Conservation (phyloP, 2,113 vertebrate species). For the Bubalus kerabau region DNA sequence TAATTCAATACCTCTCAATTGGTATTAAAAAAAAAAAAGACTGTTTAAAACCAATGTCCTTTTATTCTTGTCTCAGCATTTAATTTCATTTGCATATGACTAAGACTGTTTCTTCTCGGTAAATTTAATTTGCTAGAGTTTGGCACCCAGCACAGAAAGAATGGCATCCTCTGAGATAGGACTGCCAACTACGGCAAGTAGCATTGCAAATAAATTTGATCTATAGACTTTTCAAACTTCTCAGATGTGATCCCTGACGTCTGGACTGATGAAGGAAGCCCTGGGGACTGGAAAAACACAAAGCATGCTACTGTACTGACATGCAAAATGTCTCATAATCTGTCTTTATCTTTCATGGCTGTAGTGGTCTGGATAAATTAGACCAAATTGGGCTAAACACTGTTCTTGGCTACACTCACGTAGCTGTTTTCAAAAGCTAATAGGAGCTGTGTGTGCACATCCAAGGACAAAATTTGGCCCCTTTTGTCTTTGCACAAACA, state of each 20-base stretch:
- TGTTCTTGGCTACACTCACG: slow-evolving; percentile 51
- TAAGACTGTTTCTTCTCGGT: slow-evolving; percentile 76
- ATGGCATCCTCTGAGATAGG: slow-evolving; percentile 71
- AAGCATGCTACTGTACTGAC: slow-evolving; percentile 21
- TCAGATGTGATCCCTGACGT: slow-evolving; percentile 70
- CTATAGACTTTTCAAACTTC: slow-evolving; percentile 72
- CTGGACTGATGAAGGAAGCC: slow-evolving; percentile 71
- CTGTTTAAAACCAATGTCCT: slow-evolving; percentile 74
- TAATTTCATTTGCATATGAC: slow-evolving; percentile 82
- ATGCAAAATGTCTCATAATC: slow-evolving; percentile 62
- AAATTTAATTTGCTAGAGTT: slow-evolving; percentile 81
- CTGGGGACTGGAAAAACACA: slow-evolving; percentile 42
- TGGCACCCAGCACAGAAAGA: slow-evolving; percentile 75
- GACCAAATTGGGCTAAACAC: slow-evolving; percentile 65
- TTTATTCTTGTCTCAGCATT: slow-evolving; percentile 81
- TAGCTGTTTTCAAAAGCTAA: slow-evolving; percentile 61
- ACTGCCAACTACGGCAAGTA: slow-evolving; percentile 67
- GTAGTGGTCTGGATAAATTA: slow-evolving; percentile 69
- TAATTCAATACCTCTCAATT: slow-evolving; percentile 77
- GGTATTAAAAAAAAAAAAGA: slow-evolving; percentile 68
- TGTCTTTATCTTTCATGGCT: slow-evolving; percentile 59
- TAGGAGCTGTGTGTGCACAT: slow-evolving; percentile 68
- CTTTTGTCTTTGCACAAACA: slow-evolving; percentile 60
- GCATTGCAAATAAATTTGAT: slow-evolving; percentile 64
- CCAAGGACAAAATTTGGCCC: slow-evolving; percentile 60